Conservation (phyloP, 1,140 invertebrate species). For the Papilio polyxenes region DNA sequence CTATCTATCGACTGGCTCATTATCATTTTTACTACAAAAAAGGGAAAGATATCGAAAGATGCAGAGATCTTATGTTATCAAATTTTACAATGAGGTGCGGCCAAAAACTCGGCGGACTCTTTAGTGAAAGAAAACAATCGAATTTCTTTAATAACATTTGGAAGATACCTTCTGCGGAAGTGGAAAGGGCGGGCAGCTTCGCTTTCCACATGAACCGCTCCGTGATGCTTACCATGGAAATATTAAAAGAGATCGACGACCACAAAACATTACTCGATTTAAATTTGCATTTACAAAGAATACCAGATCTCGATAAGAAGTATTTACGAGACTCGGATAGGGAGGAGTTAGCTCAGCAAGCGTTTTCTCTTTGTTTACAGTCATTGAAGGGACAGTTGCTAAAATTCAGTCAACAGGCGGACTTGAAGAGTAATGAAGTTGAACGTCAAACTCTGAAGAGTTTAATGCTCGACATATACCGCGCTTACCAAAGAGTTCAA, state of each 20-base stretch:
- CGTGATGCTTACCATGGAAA: slow-evolving; percentile 89
- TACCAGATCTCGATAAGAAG: slow-evolving; percentile 91
- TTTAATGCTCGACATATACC: slow-evolving; percentile 83
- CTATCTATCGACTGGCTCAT: slow-evolving; percentile 92
- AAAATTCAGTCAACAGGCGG: slow-evolving; percentile 74
- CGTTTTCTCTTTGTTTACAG: slow-evolving; percentile 85
- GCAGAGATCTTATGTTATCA: slow-evolving; percentile 86
- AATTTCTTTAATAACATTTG: slow-evolving; percentile 98
- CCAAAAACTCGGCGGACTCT: slow-evolving; percentile 89
- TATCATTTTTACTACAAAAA: slow-evolving; percentile 89
- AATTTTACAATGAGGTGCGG: slow-evolving; percentile 83
- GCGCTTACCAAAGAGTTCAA: slow-evolving; percentile 82
- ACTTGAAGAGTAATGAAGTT: slow-evolving; percentile 70
- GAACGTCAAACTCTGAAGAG: slow-evolving; percentile 74
- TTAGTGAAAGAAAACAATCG: slow-evolving; percentile 89
- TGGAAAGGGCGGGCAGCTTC: slow-evolving; percentile 95
- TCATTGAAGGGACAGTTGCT: slow-evolving; percentile 80
- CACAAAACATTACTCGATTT: slow-evolving; percentile 90
- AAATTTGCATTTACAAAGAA: slow-evolving; percentile 88
- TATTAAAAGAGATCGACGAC: slow-evolving; percentile 90
- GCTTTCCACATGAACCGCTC: slow-evolving; percentile 94
- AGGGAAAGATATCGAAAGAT: slow-evolving; percentile 85
- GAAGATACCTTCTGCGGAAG: slow-evolving; percentile 93
- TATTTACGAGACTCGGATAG: slow-evolving; percentile 91
- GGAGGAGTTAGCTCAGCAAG: slow-evolving; percentile 87